Evolutionary conservation across 2,888 invertebrate species (phyloP).

Genomic region (Apotomis betuletana): DNA sequence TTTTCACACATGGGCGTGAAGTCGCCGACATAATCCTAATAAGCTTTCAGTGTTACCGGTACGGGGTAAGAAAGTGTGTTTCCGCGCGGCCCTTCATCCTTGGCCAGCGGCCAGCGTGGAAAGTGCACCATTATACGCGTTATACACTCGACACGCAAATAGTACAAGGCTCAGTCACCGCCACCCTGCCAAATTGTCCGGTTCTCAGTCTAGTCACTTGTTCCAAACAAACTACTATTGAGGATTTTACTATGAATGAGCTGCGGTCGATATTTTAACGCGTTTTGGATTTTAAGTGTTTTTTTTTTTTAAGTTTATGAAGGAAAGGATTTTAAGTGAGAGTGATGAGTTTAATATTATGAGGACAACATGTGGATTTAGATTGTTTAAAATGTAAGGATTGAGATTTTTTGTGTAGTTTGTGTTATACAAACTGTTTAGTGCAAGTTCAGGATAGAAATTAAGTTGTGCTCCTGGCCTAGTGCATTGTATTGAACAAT

Average conservation of each 20-base stretch:
- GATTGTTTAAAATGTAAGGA: neutral
- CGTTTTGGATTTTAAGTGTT: neutral
- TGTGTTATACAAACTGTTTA: neutral
- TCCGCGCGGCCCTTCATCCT: constrained; percentile 41
- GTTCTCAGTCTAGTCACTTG: constrained; percentile 14
- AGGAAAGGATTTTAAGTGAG: neutral
- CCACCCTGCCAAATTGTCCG: constrained; percentile 41
- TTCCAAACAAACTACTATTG: neutral
- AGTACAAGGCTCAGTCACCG: constrained; percentile 60
- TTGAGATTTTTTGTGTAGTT: neutral
- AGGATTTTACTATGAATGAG: neutral
- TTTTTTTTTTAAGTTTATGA: neutral
- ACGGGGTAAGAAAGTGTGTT: constrained; percentile 7
- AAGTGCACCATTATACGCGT: constrained; percentile 42
- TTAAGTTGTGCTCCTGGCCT: neutral
- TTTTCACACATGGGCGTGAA: no score
- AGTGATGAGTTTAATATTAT: neutral
- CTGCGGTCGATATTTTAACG: neutral
- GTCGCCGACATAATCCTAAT: no score
- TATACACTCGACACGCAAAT: constrained; percentile 52
- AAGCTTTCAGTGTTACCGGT: neutral
- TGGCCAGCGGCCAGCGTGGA: constrained; percentile 54
- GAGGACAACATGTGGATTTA: neutral
- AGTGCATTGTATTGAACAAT: constrained; percentile 13
- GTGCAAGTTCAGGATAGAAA: neutral